These are phyloP conservation scores for Philypnodon macrostomus DNA, from an alignment of 2,797 vertebrate genomes.

Conservation along the genomic window DNA sequence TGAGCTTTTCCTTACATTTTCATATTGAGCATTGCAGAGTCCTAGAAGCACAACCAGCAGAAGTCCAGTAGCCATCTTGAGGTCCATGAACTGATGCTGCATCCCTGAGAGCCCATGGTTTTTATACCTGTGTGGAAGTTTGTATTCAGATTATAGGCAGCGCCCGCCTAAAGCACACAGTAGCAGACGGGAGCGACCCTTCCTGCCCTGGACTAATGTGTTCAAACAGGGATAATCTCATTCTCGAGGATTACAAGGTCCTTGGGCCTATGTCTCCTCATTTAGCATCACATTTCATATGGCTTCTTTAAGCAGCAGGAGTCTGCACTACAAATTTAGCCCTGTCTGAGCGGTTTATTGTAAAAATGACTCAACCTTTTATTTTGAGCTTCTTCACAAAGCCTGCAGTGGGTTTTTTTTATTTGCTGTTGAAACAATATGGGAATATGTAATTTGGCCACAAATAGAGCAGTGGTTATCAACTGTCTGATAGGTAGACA, in stretches of 20 bases:
- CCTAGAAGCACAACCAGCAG: constrained; percentile 45
- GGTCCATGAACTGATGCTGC: constrained; percentile 34
- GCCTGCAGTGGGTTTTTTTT: background rate
- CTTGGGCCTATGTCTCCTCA: constrained; percentile 36
- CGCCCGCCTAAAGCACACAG: constrained; percentile 40
- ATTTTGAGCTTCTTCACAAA: background rate
- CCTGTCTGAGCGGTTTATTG: constrained; percentile 17
- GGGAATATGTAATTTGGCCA: too few species aligned
- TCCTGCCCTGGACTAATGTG: constrained; percentile 34
- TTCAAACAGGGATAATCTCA: constrained; percentile 55
- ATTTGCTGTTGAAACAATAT: background rate
- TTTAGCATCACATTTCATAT: constrained; percentile 55
- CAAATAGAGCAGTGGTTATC: too few species aligned
- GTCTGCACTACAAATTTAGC: constrained; percentile 6
- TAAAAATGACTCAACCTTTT: constrained; percentile 9
- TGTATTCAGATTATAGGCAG: constrained; percentile 40
- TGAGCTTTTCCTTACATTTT: constrained; percentile 27
- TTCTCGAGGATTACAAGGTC: constrained; percentile 53
- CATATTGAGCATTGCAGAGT: constrained; percentile 19
- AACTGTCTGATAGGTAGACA: too few species aligned
- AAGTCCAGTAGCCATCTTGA: background rate
- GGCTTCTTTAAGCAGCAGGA: constrained; percentile 41
- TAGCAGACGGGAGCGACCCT: constrained; percentile 40
- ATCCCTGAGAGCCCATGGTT: constrained; percentile 5
- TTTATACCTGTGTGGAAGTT: constrained; percentile 42